Base-by-base conservation (phyloP, 2,113 vertebrate genomes). In the Pygoscelis antarcticus region DNA sequence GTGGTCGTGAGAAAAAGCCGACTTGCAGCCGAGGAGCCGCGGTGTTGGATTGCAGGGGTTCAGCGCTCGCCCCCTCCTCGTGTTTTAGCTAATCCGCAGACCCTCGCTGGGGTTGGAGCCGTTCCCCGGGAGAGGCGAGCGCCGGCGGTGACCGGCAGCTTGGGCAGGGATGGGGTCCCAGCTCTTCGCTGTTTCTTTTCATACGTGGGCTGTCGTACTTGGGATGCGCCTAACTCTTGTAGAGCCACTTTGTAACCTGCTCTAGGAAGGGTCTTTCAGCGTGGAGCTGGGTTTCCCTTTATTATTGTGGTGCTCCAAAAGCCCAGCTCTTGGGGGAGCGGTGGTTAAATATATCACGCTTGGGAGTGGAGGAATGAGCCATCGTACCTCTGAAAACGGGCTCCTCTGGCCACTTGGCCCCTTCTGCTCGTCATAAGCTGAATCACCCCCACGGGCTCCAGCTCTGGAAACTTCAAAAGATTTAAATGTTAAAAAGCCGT, bases 361-460 rank as follows among this genome's bases (percentile, higher is more conserved):
- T 3, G 3, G 60, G 32, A 55, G 25, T 1, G 9, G n/a, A 40
- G 52, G 27, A n/a, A n/a, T 70, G 66, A 90, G 32, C 77, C 12
- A 6, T 23, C 0, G 0, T 17, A 61, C 25, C 49, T 55, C 47
- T 6, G 0, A 11, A 87, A 89, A 0, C 1, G 3, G 19, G 14
- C 13, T 74, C 5, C 20, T 61, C n/a, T 44, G 72, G 16, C 77
- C 46, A 8, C 34, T 32, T 2, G 0, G 26, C 44, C n/a, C 65
- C 18, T 91, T 89, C 42, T 66, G 44, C 55, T 87, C 54, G 0
- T 51, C 29, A 1, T 7, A 57, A 90, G 36, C 83, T 38, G 14
- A 22, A 55, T 70, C 46, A 25, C 32, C 66, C 38, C 44, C 27
- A 14, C 0, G 0, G 14, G 9, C 55, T 82, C 38, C 44, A 46